Conservation (phyloP, 2,113 vertebrate genomes). For the Numida meleagris region DNA sequence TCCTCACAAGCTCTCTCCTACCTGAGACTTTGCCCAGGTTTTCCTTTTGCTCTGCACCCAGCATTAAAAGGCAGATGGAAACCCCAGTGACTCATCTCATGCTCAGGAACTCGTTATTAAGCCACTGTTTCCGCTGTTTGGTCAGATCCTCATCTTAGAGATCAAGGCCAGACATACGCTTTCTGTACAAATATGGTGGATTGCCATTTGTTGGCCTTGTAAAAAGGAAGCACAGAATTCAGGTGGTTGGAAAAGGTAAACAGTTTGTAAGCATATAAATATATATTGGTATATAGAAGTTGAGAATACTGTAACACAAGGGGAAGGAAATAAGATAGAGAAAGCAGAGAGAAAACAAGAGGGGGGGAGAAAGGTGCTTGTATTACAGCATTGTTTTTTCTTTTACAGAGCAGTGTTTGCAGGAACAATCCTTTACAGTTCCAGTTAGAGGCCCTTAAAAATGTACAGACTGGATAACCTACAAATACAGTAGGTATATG, state of each 20-base stretch:
- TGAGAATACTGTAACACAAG: neutral
- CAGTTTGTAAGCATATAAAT: neutral
- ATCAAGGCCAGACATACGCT: neutral
- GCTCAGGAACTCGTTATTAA: neutral
- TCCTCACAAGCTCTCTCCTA: neutral
- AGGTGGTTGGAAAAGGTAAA: neutral
- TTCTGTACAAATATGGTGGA: neutral
- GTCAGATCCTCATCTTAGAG: neutral
- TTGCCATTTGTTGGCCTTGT: neutral
- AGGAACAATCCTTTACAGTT: neutral
- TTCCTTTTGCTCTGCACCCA: neutral
- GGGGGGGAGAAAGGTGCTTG: neutral
- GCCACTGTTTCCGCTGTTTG: neutral
- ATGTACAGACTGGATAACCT: neutral
- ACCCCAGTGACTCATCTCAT: neutral
- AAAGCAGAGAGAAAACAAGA: neutral
- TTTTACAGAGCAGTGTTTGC: neutral
- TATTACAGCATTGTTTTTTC: neutral
- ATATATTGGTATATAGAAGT: neutral
- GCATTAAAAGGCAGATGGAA: neutral
- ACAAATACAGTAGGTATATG: rapidly evolving
- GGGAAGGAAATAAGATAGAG: conserved; percentile 3
- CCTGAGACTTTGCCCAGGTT: neutral
- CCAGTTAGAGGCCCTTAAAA: neutral
- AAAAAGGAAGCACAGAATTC: neutral